phyloP scores from a whole-genome alignment of 2,113 vertebrate genomes.

The Cricetomys ansorgei region DNA sequence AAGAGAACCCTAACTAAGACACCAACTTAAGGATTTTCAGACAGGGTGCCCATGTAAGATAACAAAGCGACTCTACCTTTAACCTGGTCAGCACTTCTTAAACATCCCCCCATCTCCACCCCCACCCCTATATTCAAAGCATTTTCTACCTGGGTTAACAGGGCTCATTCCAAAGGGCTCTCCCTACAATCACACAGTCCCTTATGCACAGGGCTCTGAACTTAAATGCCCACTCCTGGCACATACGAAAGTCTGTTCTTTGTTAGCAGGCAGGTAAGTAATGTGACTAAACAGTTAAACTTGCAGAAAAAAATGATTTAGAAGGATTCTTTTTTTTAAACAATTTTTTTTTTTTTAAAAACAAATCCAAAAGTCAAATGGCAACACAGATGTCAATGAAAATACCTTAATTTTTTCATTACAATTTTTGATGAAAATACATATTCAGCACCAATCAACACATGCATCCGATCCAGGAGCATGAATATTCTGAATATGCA shows the following conservation, averaged over 20 bases:
- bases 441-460: conserved; percentile 62
- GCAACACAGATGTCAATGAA: conserved; percentile 48
- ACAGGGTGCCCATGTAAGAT: background rate
- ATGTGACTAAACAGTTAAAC: background rate
- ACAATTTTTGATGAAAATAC: conserved; percentile 63
- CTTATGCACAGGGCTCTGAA: background rate
- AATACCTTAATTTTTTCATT: conserved; percentile 34
- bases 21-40: background rate
- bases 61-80: background rate
- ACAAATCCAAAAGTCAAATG: conserved; percentile 34
- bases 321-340: background rate
- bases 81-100: background rate
- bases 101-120: too few species aligned
- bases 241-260: background rate
- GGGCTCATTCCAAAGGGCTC: too few species aligned
- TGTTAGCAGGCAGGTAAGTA: background rate
- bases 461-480: background rate
- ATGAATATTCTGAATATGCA: conserved; percentile 23
- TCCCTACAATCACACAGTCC: background rate
- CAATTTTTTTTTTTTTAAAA: background rate
- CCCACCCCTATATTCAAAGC: background rate
- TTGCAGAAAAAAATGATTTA: background rate
- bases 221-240: background rate
- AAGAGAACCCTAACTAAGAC: background rate
- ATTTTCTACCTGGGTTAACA: background rate